A percentile compares a stretch with the other conserved stretches of the same genome.
Conservation (phyloP, 2,888 invertebrate species). For the Standfussiana lucernea region DNA sequence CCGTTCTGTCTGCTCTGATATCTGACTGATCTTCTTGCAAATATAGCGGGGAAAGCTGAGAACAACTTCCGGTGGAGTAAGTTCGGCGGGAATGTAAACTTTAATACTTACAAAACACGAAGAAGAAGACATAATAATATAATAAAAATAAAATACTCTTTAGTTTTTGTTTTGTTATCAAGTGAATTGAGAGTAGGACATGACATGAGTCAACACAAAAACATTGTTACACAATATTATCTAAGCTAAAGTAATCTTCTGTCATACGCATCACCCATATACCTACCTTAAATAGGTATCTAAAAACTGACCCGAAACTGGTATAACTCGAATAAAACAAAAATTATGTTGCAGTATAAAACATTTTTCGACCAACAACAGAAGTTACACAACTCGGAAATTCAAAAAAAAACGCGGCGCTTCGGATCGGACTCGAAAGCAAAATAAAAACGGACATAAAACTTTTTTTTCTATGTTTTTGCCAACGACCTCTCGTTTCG, state of each 20-base stretch:
- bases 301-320: conserved; percentile 11
- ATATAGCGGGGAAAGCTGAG: neutral
- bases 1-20: neutral
- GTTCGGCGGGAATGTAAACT: neutral
- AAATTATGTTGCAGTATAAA: conserved; percentile 51
- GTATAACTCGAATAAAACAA: conserved; percentile 14
- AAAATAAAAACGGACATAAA: conserved; percentile 70
- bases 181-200: neutral
- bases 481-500: conserved; percentile 69
- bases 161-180: conserved; percentile 1
- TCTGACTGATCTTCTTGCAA: neutral
- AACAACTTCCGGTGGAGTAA: neutral
- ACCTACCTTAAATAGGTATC: neutral
- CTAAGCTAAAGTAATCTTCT: conserved; percentile 7
- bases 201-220: neutral
- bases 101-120: neutral
- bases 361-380: conserved; percentile 58
- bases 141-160: neutral
- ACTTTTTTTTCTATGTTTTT: conserved; percentile 69
- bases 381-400: conserved; percentile 64
- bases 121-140: neutral
- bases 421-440: conserved; percentile 37
- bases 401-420: conserved; percentile 59
- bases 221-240: conserved; percentile 25
- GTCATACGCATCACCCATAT: neutral